Base-by-base conservation (phyloP, 2,113 vertebrate genomes). In the Dipodomys merriami region DNA sequence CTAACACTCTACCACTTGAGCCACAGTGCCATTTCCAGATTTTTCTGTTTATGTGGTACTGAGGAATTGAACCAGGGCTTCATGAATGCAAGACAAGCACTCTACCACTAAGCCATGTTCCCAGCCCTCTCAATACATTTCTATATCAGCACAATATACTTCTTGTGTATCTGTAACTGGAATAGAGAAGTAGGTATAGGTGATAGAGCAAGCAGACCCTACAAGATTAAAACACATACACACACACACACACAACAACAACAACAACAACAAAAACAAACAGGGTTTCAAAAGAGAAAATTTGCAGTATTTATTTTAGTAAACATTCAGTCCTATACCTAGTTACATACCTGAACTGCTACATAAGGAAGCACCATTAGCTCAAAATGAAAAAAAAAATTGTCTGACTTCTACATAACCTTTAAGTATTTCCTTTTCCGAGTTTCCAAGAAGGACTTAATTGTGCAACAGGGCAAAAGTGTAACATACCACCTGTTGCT, bases 391-490 rank as follows among this genome's bases (percentile, higher is more conserved):
- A 90, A 91, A 39, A 39, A 39, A 83, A 84, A 86, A 13, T 80
- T 72, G 3, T 53, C 71, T 46, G 44, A 86, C 57, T 86, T 86
- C 44, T 53, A 84, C 79, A 86, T 71, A 57, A 23, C 35, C n/a
- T 67, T 93, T 19, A 30, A 85, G 25, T 86, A 2, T 68, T 86
- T 92, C 81, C 60, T 76, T 93, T 88, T 62, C 53, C 6, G 7
- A 78, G 27, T 83, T 95, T 89, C 88, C 72, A 96, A 25, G 73
- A 90, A 91, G 81, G 85, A 94, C 62, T 94, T 86, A 86, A 92
- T 86, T 68, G 57, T 69, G 67, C 95, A 86, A 93, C 92, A 93
- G 90, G 79, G 72, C 88, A 79, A 46, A 94, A 60, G 29, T 62
- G 33, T 53, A 91, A 93, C 88, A 80, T 64, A 89, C 44, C 39